Evolutionary conservation across 2,113 vertebrate genomes (phyloP), one percentile per base, ranked within the genome.

Genomic region (Pluvianellus socialis): DNA sequence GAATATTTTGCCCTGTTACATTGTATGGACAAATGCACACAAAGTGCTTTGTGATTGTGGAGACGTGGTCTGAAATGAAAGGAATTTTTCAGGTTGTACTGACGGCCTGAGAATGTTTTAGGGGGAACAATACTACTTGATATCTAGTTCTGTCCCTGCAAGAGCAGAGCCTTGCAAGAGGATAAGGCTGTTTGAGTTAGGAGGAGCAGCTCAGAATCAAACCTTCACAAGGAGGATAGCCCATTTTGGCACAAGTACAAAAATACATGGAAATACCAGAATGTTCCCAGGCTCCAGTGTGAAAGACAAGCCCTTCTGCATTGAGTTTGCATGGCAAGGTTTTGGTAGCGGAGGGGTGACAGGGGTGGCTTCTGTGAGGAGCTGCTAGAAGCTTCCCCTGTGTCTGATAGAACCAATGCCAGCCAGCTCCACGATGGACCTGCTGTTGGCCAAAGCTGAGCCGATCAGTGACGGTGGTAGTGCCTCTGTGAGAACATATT

Each of bases 401-500:
- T 44, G n/a, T 47, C 30, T 9, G 6, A 47, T 3, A 21, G 10
- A 72, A 11, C 8, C 16, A 42, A 28, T 42, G 21, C 16, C 19
- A 58, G 10, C 10, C 0, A 4, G 5, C 7, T 80, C 9, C 47
- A 67, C 28, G 47, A 38, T 0, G 2, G 45, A 27, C 26, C 13
- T 0, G 1, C 23, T 3, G 5, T 27, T 49, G 20, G 17, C 12
- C 7, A 33, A 40, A 5, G 9, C 2, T 8, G 0, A 79, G 19
- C 6, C 21, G 14, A 9, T 24, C 30, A 59, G 4, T 4, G 8
- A n/a, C 0, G 0, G 8, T 27, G 17, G 9, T 14, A 82, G 7
- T 1, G 2, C 20, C 26, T 47, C 68, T 66, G 33, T 8, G 40
- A n/a, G 21, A 66, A 38, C 1, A 8, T 59, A 3, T 4, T 68